These are phyloP conservation scores for Illadopsis cleaveri DNA, from an alignment of 2,113 vertebrate species.

Conservation along the genomic window DNA sequence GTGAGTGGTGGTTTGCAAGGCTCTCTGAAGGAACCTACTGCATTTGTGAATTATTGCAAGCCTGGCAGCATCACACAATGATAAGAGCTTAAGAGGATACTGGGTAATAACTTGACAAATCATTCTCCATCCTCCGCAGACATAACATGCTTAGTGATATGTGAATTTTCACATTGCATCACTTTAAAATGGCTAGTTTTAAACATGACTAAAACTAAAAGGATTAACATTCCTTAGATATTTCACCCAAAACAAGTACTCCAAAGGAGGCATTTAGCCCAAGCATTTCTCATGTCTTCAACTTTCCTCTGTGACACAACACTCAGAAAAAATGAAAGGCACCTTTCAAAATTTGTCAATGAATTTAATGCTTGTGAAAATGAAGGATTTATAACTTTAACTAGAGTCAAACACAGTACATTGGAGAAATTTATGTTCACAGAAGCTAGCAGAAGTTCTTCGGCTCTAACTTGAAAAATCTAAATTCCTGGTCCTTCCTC, in stretches of 20 bases:
- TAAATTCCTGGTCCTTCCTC: not conserved
- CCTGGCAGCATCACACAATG: not conserved
- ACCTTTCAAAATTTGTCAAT: not conserved
- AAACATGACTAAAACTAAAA: slow-evolving; percentile 50
- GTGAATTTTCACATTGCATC: slow-evolving; percentile 9
- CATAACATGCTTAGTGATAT: not conserved
- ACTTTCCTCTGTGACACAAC: not conserved
- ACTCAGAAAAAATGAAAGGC: not conserved
- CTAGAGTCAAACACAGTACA: not conserved
- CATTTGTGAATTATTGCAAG: not conserved
- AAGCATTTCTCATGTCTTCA: slow-evolving; percentile 23
- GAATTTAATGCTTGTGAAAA: not conserved
- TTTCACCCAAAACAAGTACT: slow-evolving; percentile 21
- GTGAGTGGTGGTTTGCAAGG: not conserved
- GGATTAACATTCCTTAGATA: slow-evolving; percentile 63
- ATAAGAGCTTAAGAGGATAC: not conserved
- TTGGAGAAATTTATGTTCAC: not conserved
- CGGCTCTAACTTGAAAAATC: not conserved
- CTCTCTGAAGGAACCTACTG: not conserved
- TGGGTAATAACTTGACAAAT: not conserved
- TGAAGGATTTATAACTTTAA: not conserved
- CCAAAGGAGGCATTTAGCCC: not conserved
- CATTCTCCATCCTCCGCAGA: not conserved
- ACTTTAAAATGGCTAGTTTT: slow-evolving; percentile 12
- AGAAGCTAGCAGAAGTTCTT: not conserved